A percentile compares a stretch with the other conserved stretches of the same genome.
These are phyloP conservation scores for Heteropelma amictum DNA, from an alignment of 2,888 invertebrate genomes.

Conservation along the genomic window DNA sequence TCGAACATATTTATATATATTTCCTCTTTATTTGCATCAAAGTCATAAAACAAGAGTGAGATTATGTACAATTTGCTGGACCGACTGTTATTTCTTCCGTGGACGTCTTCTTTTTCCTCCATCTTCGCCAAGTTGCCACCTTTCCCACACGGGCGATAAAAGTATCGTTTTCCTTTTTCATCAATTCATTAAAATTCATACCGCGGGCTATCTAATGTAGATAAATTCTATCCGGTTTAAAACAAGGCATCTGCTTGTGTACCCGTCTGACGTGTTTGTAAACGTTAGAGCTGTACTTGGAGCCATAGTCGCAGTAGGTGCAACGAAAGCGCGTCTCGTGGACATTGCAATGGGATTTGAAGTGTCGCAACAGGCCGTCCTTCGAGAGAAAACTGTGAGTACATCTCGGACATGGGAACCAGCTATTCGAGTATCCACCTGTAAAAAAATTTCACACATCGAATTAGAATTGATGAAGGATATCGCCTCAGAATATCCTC, in stretches of 20 bases:
- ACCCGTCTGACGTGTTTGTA: constrained; percentile 65
- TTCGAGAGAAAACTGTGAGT: constrained; percentile 63
- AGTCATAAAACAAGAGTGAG: background rate
- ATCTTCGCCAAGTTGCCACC: no score
- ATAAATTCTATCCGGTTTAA: constrained; percentile 63
- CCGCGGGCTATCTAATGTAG: constrained; percentile 31
- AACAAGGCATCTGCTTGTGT: constrained; percentile 67
- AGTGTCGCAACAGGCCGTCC: constrained; percentile 69
- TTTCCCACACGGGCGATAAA: no score
- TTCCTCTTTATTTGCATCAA: constrained; percentile 1
- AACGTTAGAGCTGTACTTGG: constrained; percentile 68
- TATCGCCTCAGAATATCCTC: background rate
- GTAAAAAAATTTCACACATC: constrained; percentile 61
- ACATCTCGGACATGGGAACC: constrained; percentile 65
- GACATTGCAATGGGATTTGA: constrained; percentile 69
- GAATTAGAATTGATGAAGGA: constrained; percentile 19
- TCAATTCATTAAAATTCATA: background rate
- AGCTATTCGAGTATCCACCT: constrained; percentile 61
- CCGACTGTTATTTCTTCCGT: background rate
- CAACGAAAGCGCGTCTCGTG: constrained; percentile 67
- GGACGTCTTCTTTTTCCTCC: background rate
- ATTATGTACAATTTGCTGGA: constrained; percentile 32
- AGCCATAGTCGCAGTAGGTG: constrained; percentile 67
- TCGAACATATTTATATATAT: background rate
- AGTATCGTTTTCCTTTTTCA: background rate